phyloP scores from a whole-genome alignment of 2,113 vertebrate genomes.

The Tragelaphus scriptus region DNA sequence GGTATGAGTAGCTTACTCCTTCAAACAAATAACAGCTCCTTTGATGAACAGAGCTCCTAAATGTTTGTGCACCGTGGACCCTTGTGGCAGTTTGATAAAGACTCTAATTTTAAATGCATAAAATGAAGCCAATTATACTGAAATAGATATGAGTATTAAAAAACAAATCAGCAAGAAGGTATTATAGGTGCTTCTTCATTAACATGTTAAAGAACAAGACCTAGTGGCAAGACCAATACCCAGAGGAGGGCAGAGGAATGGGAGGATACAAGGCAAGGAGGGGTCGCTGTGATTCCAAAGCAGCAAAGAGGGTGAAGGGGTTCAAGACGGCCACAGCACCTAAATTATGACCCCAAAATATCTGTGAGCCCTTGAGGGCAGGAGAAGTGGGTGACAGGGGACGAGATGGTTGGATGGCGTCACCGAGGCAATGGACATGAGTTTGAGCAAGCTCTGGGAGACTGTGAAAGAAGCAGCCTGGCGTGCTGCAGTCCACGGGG shows the following conservation, averaged over 20 bases:
- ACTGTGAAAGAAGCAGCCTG: neutral
- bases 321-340: neutral
- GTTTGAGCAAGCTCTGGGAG: neutral
- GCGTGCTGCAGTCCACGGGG: neutral
- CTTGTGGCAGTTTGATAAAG: neutral
- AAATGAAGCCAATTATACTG: neutral
- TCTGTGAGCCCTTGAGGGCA: neutral
- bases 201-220: neutral
- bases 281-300: neutral
- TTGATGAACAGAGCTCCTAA: neutral
- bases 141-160: neutral
- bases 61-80: neutral
- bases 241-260: neutral
- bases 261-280: accelerated
- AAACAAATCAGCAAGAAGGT: neutral
- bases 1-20: neutral
- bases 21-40: neutral
- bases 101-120: neutral
- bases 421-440: accelerated
- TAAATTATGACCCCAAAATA: neutral
- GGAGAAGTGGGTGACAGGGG: neutral
- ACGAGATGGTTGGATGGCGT: neutral
- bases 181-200: neutral
- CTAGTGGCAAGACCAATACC: neutral
- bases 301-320: neutral